These are phyloP conservation scores for Petrolisthes cinctipes DNA, from an alignment of 2,888 invertebrate species.

Conservation along the genomic window DNA sequence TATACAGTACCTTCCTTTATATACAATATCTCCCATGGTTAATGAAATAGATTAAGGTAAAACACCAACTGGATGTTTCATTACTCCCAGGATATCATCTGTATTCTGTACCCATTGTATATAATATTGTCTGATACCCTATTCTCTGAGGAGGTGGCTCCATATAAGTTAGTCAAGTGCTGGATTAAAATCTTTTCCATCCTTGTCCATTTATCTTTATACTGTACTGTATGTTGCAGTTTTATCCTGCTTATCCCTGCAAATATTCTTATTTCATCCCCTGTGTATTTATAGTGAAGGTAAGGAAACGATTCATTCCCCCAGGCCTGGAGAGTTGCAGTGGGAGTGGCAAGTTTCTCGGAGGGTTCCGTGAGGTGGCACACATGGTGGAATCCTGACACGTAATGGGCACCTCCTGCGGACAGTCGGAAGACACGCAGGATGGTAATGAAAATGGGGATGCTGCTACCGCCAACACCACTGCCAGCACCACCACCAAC, in stretches of 20 bases:
- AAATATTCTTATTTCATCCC: no score
- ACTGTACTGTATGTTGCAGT: not conserved
- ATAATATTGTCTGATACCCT: no score
- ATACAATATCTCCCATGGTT: no score
- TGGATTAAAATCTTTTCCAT: not conserved
- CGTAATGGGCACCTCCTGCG: constrained; percentile 20
- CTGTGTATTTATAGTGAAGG: no score
- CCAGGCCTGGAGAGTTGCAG: constrained; percentile 54
- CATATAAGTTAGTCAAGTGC: not conserved
- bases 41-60: no score
- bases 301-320: not conserved
- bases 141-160: not conserved
- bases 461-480: not conserved
- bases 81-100: no score
- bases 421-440: not conserved
- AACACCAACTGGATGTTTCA: no score
- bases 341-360: constrained; percentile 50
- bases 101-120: no score
- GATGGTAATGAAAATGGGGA: not conserved
- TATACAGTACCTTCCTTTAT: no score
- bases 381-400: constrained; percentile 53
- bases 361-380: constrained; percentile 50
- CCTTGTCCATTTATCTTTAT: not conserved
- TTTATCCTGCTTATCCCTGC: not conserved
- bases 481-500: no score